phyloP scores from a whole-genome alignment of 30 jellyfish, hydroid and myxozoan genomes.

The Sanderia malayensis region DNA sequence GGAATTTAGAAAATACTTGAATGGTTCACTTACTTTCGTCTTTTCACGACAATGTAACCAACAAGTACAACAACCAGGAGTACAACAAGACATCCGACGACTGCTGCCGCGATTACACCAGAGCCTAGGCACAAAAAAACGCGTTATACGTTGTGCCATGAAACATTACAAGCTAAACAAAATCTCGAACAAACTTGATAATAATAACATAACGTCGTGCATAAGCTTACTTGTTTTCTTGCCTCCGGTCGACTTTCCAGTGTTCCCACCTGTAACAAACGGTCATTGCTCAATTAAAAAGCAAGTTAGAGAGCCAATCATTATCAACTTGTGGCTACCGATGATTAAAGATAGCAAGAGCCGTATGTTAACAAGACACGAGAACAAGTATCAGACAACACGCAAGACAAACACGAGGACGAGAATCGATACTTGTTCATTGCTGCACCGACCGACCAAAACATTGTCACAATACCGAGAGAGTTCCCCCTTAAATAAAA shows the following conservation, averaged over 20 bases:
- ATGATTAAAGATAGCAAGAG: no score
- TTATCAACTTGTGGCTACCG: no score
- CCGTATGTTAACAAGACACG: no score
- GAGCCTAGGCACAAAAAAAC: conserved; percentile 32
- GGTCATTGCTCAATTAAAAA: no score
- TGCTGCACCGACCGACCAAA: no score
- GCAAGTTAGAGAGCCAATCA: no score
- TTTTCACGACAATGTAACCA: conserved; percentile 78
- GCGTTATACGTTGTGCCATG: not conserved
- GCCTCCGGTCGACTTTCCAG: conserved; percentile 64
- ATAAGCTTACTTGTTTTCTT: conserved; percentile 45
- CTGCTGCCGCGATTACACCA: conserved; percentile 91
- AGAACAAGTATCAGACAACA: no score
- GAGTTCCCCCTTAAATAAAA: no score
- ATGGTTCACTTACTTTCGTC: conserved; percentile 49
- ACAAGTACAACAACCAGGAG: conserved; percentile 70
- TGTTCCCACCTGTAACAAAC: conserved; percentile 42
- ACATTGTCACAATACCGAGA: no score
- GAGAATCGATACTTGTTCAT: no score
- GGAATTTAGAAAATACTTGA: not conserved
- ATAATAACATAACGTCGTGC: not conserved
- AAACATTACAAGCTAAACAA: conserved; percentile 4
- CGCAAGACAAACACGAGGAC: no score
- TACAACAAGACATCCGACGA: conserved; percentile 86
- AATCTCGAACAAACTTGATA: not conserved